These are phyloP conservation scores for Agriotes lineatus DNA, from an alignment of 2,888 invertebrate species.

Conservation along the genomic window DNA sequence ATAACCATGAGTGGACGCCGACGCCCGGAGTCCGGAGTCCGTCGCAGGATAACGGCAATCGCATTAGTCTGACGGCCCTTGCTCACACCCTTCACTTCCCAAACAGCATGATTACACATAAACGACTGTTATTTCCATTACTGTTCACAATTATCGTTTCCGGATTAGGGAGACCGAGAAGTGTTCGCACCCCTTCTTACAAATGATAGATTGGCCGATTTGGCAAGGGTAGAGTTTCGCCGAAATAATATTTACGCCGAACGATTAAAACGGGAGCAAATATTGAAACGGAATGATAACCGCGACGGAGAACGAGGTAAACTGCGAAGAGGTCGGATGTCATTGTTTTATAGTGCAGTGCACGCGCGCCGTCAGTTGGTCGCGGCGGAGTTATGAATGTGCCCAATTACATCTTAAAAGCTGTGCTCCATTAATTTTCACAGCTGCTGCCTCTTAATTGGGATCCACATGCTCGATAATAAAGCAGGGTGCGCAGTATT, in stretches of 20 bases:
- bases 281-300: slow-evolving; percentile 7
- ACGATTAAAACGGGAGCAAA: slow-evolving; percentile 32
- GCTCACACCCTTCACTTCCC: slow-evolving; percentile 42
- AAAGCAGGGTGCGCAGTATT: slow-evolving; percentile 61
- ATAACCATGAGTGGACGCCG: slow-evolving; percentile 16
- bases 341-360: slow-evolving; percentile 46
- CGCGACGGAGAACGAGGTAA: slow-evolving; percentile 33
- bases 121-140: slow-evolving; percentile 62
- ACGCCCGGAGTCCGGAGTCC: slow-evolving; percentile 22
- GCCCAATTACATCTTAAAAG: slow-evolving; percentile 75
- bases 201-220: slow-evolving; percentile 61
- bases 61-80: slow-evolving; percentile 28
- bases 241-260: slow-evolving; percentile 46
- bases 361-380: slow-evolving; percentile 49
- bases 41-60: too few species aligned
- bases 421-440: slow-evolving; percentile 75
- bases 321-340: slow-evolving; percentile 43
- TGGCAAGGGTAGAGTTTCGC: slow-evolving; percentile 48
- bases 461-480: slow-evolving; percentile 71
- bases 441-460: slow-evolving; percentile 75
- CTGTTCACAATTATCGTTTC: slow-evolving; percentile 66
- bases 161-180: slow-evolving; percentile 59
- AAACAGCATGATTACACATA: slow-evolving; percentile 56
- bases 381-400: slow-evolving; percentile 71
- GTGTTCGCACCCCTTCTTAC: slow-evolving; percentile 57